Evolutionary conservation across 2,113 vertebrate species (phyloP).

Genomic region (Trogon melanurus): DNA sequence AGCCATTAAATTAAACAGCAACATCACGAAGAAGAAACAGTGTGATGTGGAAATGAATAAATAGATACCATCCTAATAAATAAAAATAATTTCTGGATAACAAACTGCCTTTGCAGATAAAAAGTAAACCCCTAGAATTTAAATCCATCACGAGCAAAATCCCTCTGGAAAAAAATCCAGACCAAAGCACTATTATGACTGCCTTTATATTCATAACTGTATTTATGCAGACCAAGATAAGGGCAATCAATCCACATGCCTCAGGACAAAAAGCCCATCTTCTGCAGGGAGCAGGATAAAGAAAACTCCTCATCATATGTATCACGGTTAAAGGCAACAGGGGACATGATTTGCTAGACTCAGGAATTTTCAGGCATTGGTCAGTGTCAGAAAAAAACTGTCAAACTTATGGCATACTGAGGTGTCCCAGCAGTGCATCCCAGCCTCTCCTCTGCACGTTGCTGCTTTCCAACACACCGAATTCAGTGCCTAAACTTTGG

Average conservation of each 20-base stretch:
- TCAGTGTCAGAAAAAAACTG: not conserved
- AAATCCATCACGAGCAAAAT: constrained; percentile 29
- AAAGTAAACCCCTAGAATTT: constrained; percentile 46
- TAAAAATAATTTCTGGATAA: constrained; percentile 12
- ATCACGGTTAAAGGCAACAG: not conserved
- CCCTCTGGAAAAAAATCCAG: not conserved
- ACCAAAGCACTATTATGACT: constrained; percentile 1
- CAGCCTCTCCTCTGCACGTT: not conserved
- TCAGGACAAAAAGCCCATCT: constrained; percentile 27
- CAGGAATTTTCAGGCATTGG: not conserved
- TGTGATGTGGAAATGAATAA: not conserved
- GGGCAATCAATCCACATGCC: constrained; percentile 38
- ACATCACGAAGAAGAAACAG: not conserved
- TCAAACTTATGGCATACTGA: not conserved
- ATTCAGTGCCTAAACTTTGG: not conserved
- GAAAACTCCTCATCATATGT: not conserved
- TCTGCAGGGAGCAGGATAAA: constrained; percentile 23
- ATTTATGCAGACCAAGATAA: constrained; percentile 55
- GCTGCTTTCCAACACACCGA: not conserved
- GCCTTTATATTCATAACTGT: constrained; percentile 36
- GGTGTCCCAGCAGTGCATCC: not conserved
- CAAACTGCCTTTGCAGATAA: constrained; percentile 27
- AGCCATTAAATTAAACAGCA: not conserved
- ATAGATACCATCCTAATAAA: constrained; percentile 7
- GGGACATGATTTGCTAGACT: not conserved